Conservation (phyloP, 2,113 vertebrate species). For the Stigmatopora nigra region DNA sequence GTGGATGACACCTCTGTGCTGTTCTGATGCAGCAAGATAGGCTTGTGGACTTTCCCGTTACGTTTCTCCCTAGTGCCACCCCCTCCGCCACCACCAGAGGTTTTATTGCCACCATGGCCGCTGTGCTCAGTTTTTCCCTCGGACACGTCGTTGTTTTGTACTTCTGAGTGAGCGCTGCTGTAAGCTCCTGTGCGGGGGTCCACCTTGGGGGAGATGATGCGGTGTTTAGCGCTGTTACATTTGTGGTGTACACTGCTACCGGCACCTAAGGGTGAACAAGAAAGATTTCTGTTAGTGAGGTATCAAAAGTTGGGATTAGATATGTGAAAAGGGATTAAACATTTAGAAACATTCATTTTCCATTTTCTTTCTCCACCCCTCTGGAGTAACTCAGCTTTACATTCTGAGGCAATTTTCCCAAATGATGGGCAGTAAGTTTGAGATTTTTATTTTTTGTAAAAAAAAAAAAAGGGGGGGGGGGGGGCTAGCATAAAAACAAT, state of each 20-base stretch:
- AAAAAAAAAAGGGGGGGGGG: too few relatives aligned
- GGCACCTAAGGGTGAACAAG: constrained; percentile 74
- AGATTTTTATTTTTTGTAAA: too few relatives aligned
- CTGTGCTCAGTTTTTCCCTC: constrained; percentile 94
- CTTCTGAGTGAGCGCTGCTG: constrained; percentile 84
- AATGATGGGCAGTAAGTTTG: too few relatives aligned
- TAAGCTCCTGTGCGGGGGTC: constrained; percentile 88
- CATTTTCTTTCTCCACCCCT: too few relatives aligned
- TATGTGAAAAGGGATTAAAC: not conserved
- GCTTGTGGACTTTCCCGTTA: constrained; percentile 95
- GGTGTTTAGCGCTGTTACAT: constrained; percentile 99
- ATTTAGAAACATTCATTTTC: not conserved
- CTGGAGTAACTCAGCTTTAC: too few relatives aligned
- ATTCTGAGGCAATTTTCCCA: too few relatives aligned
- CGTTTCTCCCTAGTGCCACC: constrained; percentile 84
- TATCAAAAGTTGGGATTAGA: not conserved
- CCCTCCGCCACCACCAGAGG: constrained; percentile 67
- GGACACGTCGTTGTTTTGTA: constrained; percentile 97
- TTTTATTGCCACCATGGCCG: constrained; percentile 75
- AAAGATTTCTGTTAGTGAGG: constrained; percentile 18
- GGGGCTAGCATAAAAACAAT: too few relatives aligned
- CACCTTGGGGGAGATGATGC: constrained; percentile 98
- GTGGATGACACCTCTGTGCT: constrained; percentile 98
- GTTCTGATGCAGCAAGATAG: constrained; percentile 88
- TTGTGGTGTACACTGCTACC: constrained; percentile 99